phyloP scores from a whole-genome alignment of 1,140 invertebrate species.

The Drosophila rufa region DNA sequence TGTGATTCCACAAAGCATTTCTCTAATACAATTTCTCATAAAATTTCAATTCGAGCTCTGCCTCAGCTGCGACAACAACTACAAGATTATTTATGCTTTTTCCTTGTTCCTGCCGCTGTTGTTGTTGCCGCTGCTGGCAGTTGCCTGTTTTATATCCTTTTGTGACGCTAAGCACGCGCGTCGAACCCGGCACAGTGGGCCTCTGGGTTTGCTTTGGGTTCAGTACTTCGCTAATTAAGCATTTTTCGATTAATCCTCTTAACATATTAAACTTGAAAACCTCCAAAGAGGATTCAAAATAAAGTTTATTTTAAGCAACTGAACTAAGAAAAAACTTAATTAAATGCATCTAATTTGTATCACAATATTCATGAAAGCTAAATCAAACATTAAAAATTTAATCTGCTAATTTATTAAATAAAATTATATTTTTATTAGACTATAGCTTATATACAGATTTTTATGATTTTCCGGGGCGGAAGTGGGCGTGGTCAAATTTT shows the following conservation, averaged over 20 bases:
- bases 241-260: background rate
- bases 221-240: too few species aligned
- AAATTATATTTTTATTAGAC: too few species aligned
- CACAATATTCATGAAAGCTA: too few species aligned
- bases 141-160: constrained; percentile 79
- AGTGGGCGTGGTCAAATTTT: too few species aligned
- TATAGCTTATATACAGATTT: too few species aligned
- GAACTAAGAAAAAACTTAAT: too few species aligned
- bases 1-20: constrained; percentile 75
- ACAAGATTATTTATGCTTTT: constrained; percentile 79
- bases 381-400: too few species aligned
- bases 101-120: constrained; percentile 42
- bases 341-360: too few species aligned
- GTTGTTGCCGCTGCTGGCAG: constrained; percentile 43
- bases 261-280: background rate
- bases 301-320: too few species aligned
- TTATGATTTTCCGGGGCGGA: too few species aligned
- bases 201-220: background rate
- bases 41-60: constrained; percentile 75
- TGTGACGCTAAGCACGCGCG: constrained; percentile 75
- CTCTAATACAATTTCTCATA: constrained; percentile 82
- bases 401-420: background rate
- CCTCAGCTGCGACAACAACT: constrained; percentile 75
- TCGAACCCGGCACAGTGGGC: constrained; percentile 39
- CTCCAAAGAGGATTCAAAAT: background rate